Evolutionary conservation across 2,113 vertebrate genomes (phyloP).

Genomic region (Anolis sagrei): DNA sequence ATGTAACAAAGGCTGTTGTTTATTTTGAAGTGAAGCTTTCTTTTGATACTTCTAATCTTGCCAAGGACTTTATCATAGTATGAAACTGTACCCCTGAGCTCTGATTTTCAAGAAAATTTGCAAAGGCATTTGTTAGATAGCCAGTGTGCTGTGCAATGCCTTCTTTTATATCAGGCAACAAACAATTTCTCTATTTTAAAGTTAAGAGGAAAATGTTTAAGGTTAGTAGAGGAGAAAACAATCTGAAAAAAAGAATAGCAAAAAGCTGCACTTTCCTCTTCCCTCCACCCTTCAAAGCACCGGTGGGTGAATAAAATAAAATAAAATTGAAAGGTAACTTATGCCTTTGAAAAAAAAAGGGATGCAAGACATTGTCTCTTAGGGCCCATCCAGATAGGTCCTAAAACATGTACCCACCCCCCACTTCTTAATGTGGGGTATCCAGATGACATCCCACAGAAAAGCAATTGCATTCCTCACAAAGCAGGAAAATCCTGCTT

Average conservation of each 20-base stretch:
- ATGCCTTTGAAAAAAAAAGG: background rate
- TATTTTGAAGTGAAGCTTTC: constrained; percentile 65
- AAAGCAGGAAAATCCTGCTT: too few relatives aligned
- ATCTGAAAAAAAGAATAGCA: constrained; percentile 41
- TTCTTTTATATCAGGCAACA: constrained; percentile 62
- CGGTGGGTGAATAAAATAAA: constrained; percentile 1
- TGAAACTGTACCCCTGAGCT: constrained; percentile 55
- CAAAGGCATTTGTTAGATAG: constrained; percentile 65
- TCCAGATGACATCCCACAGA: too few relatives aligned
- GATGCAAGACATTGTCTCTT: constrained; percentile 30
- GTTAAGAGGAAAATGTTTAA: constrained; percentile 57
- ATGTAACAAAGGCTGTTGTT: constrained; percentile 41
- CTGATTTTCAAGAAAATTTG: constrained; percentile 59
- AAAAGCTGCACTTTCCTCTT: constrained; percentile 30
- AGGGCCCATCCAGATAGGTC: too few relatives aligned
- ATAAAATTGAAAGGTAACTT: background rate
- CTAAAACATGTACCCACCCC: too few relatives aligned
- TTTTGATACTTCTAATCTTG: constrained; percentile 69
- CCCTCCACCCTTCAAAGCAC: background rate
- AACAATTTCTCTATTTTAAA: constrained; percentile 59
- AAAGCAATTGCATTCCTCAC: too few relatives aligned
- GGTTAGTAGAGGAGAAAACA: constrained; percentile 39
- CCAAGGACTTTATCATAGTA: constrained; percentile 63
- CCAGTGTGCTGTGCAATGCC: constrained; percentile 58
- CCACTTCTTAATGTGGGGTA: too few relatives aligned